phyloP scores from a whole-genome alignment of 2,888 invertebrate species.

The Parnassius orleans region DNA sequence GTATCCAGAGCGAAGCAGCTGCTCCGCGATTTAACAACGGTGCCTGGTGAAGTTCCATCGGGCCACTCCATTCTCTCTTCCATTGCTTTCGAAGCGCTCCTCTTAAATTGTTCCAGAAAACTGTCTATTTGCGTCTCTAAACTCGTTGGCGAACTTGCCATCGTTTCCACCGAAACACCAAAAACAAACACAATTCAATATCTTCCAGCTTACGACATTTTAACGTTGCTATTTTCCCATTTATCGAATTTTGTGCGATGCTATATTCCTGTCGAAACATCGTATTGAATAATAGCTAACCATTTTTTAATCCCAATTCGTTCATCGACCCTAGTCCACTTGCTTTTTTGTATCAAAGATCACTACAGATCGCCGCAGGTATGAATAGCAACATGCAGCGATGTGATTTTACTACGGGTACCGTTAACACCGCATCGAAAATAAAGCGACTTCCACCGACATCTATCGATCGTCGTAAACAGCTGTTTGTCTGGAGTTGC shows the following conservation, averaged over 20 bases:
- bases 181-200: conserved; percentile 72
- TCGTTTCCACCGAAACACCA: conserved; percentile 77
- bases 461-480: conserved; percentile 75
- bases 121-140: conserved; percentile 92
- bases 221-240: conserved; percentile 39
- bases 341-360: conserved; percentile 58
- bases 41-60: conserved; percentile 67
- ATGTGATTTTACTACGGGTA: conserved; percentile 74
- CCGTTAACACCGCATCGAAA: conserved; percentile 73
- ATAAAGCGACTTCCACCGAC: conserved; percentile 78
- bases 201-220: conserved; percentile 55
- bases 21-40: conserved; percentile 73
- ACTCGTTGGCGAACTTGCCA: conserved; percentile 85
- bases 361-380: conserved; percentile 59
- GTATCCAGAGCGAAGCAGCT: conserved; percentile 74
- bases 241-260: conserved; percentile 19
- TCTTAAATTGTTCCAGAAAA: conserved; percentile 90
- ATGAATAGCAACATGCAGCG: conserved; percentile 52
- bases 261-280: conserved; percentile 25
- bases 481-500: conserved; percentile 65
- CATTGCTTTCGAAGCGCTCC: conserved; percentile 89
- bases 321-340: conserved; percentile 59
- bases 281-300: conserved; percentile 39
- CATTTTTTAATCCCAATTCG: conserved; percentile 53
- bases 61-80: conserved; percentile 82